Base-by-base conservation (phyloP, 92 coral and sea anemone species). In the Phenganax stokvisi region DNA sequence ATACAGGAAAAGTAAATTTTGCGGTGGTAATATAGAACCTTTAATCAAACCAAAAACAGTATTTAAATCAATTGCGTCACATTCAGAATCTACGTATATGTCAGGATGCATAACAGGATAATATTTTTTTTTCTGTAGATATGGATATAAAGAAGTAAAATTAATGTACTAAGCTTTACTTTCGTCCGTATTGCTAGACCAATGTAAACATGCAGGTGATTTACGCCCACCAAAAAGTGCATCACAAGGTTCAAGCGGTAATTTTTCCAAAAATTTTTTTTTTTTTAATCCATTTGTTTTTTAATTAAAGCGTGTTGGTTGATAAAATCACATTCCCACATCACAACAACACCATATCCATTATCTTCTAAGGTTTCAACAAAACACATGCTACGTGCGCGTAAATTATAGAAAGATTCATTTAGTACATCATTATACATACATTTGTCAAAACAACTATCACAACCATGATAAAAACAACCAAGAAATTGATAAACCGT, bases 331-430 rank as follows among this genome's bases (percentile, higher is more conserved):
- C 57, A 51, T 58, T 58, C 25, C 25, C 52, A 73, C 78, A 51
- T 73, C 25, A 30, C 54, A 73, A 73, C 78, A 73, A 73, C 78
- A 11, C 25, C 51, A 47, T 73, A 73, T 25, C 78, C 78, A 12
- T 73, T 73, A 51, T 73, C 51, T 73, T 73, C 57, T 28, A 73
- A 73, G 25, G 30, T 31, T 25, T 29, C 78, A 30, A 47, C 56
- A 29, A 47, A 29, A 73, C 57, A 47, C 30, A 47, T 25, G 25
- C 55, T 51, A 12, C 78, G 54, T 56, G 8, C 58, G 12, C 58
- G 58, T 12, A 56, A 58, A 28, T 28, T 51, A 73, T 51, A 73
- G 51, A 51, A 73, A 29, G 29, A 51, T 57, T 73, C 78, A 47
- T 73, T 58, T 57, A 73, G 57, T 25, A 73, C 78, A 29, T 29